Evolutionary conservation across 2,113 vertebrate species (phyloP).

Genomic region (Laticauda laticaudata): DNA sequence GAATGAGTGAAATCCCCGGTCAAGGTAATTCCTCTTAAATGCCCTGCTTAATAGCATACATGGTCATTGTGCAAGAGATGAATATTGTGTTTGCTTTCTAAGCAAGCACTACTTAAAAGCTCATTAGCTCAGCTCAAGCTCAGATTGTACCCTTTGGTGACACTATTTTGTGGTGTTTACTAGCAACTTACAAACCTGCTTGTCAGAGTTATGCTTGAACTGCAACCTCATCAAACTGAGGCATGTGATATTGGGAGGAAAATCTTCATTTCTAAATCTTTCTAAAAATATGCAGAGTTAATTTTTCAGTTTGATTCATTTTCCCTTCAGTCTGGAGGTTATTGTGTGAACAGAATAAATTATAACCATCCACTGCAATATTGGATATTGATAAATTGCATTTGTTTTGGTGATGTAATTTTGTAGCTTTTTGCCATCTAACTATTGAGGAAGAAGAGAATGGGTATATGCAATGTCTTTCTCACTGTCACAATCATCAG

Average conservation of each 20-base stretch:
- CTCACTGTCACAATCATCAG: background rate
- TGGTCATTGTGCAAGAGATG: conserved; percentile 20
- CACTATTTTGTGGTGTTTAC: background rate
- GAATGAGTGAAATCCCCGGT: background rate
- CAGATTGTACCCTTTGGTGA: background rate
- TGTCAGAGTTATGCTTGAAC: background rate
- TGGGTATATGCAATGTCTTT: background rate
- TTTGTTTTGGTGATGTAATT: background rate
- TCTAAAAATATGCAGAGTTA: background rate
- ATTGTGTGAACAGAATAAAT: background rate
- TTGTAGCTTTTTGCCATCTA: background rate
- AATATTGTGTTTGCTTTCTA: conserved; percentile 23
- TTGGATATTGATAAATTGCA: background rate
- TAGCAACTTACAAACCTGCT: background rate
- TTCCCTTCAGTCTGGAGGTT: background rate
- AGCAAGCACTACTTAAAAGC: conserved; percentile 20
- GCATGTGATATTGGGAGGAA: background rate
- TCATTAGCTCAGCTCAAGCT: conserved; percentile 5
- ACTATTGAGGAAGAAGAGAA: background rate
- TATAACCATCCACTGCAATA: background rate
- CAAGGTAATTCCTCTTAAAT: conserved; percentile 15
- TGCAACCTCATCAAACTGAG: background rate
- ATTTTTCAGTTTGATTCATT: background rate
- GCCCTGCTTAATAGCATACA: conserved; percentile 5
- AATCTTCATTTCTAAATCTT: background rate